Evolutionary conservation across 2,888 invertebrate genomes (phyloP).

Genomic region (Anthrax anthrax): DNA sequence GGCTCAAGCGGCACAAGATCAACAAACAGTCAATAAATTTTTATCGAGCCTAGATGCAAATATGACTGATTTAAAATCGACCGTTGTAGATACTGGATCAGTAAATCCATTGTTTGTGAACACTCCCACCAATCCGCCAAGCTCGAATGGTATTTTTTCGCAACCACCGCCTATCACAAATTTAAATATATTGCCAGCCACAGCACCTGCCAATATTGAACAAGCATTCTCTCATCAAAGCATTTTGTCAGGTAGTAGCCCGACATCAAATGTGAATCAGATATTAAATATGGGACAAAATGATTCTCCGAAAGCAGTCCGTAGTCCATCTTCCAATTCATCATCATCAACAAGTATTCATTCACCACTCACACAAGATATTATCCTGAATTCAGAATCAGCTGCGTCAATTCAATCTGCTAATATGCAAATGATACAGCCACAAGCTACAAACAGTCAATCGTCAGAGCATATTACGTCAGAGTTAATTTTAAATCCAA

Average conservation of each 20-base stretch:
- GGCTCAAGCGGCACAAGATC: conserved; percentile 29
- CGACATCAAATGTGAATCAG: conserved; percentile 14
- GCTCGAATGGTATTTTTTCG: conserved; percentile 7
- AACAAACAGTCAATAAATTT: conserved; percentile 45
- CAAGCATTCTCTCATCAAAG: conserved; percentile 7
- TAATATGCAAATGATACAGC: conserved; percentile 20
- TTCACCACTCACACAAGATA: conserved; percentile 32
- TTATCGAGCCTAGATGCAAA: conserved; percentile 38
- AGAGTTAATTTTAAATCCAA: conserved; percentile 46
- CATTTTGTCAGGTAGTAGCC: conserved; percentile 3
- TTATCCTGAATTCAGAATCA: conserved; percentile 31
- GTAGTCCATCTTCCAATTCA: conserved; percentile 31
- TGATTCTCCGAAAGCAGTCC: conserved; percentile 19
- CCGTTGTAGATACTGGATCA: conserved; percentile 8
- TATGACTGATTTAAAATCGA: conserved; percentile 16
- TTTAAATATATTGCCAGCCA: conserved; percentile 3
- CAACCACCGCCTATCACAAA: conserved; percentile 3
- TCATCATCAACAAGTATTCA: conserved; percentile 23
- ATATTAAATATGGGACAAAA: conserved; percentile 22
- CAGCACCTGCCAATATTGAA: conserved; percentile 3
- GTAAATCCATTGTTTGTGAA: conserved; percentile 12
- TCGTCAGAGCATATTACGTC: conserved; percentile 33
- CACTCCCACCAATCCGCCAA: conserved; percentile 7
- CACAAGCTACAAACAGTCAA: not conserved
- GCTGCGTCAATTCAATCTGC: conserved; percentile 25